phyloP scores from a whole-genome alignment of 2,113 vertebrate genomes.

The Hylia prasina region DNA sequence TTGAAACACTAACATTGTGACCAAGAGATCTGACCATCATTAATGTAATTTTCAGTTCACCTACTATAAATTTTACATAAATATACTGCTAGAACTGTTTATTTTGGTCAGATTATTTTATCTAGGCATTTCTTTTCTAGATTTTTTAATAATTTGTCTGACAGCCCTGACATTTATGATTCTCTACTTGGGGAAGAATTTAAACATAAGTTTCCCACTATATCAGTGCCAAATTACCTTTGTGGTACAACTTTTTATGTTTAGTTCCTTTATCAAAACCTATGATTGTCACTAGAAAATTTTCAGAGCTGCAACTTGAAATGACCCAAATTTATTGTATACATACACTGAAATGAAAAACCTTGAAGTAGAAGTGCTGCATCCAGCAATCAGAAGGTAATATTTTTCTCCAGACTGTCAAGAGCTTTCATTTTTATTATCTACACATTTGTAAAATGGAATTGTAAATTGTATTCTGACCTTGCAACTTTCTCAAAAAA shows the following conservation, averaged over 20 bases:
- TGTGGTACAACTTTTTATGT: neutral
- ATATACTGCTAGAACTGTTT: neutral
- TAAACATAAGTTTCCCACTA: neutral
- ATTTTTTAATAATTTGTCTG: neutral
- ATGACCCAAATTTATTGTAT: conserved; percentile 15
- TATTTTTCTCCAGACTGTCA: neutral
- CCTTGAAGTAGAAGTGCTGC: neutral
- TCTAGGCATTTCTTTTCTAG: neutral
- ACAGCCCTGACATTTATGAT: neutral
- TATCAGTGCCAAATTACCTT: neutral
- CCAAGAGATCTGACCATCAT: neutral
- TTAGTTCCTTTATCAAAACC: neutral
- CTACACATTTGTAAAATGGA: neutral
- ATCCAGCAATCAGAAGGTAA: neutral
- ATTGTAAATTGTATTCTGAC: neutral
- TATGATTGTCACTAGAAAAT: neutral
- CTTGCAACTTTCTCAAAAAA: neutral
- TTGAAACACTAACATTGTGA: neutral
- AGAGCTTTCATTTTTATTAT: neutral
- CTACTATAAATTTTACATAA: neutral
- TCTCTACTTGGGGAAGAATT: neutral
- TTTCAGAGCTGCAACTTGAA: neutral
- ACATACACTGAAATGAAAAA: neutral
- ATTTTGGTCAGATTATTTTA: neutral
- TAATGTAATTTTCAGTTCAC: neutral